These are phyloP conservation scores for Sminthurides bifidus DNA, from an alignment of 1,140 invertebrate genomes.

Conservation along the genomic window DNA sequence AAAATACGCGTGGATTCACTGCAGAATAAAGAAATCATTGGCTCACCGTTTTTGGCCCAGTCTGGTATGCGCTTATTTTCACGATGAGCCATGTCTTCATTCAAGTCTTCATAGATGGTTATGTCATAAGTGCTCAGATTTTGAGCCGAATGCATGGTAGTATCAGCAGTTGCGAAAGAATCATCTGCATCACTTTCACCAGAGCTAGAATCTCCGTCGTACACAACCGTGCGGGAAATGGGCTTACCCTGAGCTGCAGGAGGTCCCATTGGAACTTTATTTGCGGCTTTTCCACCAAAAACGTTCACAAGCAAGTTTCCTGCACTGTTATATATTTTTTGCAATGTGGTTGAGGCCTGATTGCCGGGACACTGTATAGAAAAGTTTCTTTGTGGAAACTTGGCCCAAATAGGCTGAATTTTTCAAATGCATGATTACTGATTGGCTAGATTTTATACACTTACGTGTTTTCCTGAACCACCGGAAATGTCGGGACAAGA, in stretches of 20 bases:
- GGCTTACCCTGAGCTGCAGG: not conserved
- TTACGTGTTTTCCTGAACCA: no score
- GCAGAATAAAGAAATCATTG: not conserved
- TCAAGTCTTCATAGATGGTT: conserved; percentile 15
- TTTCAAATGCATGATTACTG: no score
- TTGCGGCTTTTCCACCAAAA: not conserved
- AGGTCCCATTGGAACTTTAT: not conserved
- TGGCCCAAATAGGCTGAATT: no score
- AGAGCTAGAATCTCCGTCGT: not conserved
- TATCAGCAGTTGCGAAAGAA: not conserved
- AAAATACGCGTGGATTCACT: not conserved
- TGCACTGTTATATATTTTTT: no score
- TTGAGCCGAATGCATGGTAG: not conserved
- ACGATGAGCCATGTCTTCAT: conserved; percentile 14
- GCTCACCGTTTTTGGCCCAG: conserved; percentile 15
- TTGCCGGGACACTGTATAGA: no score
- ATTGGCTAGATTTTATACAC: no score
- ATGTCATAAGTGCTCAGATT: conserved; percentile 14
- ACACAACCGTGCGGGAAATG: not conserved
- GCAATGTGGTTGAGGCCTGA: no score
- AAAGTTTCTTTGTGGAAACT: no score
- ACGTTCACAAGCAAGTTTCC: no score
- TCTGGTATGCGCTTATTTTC: conserved; percentile 13
- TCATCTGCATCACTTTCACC: not conserved
- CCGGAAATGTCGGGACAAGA: no score